Base-by-base conservation (phyloP, 1,140 invertebrate genomes). In the Epicauta chinensis region DNA sequence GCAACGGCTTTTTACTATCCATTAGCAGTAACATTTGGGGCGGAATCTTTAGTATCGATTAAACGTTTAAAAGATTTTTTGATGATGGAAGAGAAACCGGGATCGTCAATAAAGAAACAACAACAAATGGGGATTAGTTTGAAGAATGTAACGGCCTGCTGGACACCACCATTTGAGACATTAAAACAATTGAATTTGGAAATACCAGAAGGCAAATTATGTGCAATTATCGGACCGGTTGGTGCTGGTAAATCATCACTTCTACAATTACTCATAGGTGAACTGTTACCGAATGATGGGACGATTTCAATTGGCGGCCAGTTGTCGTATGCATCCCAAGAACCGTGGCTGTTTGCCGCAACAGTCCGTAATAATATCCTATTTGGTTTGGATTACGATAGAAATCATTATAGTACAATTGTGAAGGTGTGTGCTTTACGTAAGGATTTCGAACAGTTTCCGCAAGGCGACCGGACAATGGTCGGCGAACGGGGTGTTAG, bases 401-500 rank as follows among this genome's bases (percentile, higher is more conserved):
- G 75, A 14, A 71, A 74, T 16, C 80, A 80, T 63, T 92, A 92
- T 62, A 74, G 79, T 47, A 75, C 79, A 66, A 77, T 83, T 34
- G 76, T 81, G n/a, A 74, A 70, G 56, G 84, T 78, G 9, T 87
- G 84, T 65, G 81, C 84, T 0, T 65, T 89, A 34, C 71, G 75
- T 31, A 79, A 76, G 29, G 92, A 95, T 67, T 83, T 95, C 51
- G 75, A 84, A 53, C 81, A 89, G 60, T 81, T 96, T 59, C 82
- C 87, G 1, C 78, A 84, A 60, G 83, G 87, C 12, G 91, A 95
- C 67, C 75, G 81, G 65, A 93, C 89, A 2, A 65, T 89, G 32
- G 90, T 96, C 13, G 86, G 88, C 3, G 91, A 95, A 68, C 76
- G 87, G 51, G 92, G 91, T 36, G 81, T 86, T 0, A 84, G 83